Base-by-base conservation (phyloP, 2,113 vertebrate genomes). In the Copsychus sechellarum region DNA sequence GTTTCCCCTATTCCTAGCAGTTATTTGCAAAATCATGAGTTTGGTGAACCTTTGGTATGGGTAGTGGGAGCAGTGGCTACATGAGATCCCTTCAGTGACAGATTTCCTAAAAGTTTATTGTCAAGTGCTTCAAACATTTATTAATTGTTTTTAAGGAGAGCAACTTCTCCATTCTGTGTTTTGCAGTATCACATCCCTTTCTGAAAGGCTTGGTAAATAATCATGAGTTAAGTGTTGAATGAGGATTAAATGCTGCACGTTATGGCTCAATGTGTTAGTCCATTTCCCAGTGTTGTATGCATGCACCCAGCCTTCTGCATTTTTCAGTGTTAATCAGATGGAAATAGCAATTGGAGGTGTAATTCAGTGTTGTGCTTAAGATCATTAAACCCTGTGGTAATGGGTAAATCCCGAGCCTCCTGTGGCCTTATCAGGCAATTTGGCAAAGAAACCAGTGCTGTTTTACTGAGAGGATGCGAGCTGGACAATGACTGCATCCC, bases 321-420 rank as follows among this genome's bases (percentile, higher is more conserved):
- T 94, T 96, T 94, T 95, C 84, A 72, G 62, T 73, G 78, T 88
- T 95, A 91, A 94, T 95, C 89, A 90, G 89, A 89, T 31, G 48
- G 86, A 95, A 93, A 72, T 82, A 79, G 34, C 66, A 93, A 92
- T 34, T 94, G 81, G 34, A 92, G 66, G 73, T 92, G 81, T 82
- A 89, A 96, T 92, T 95, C 93, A 82, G 70, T 81, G 57, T 93
- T 87, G 83, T 80, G 73, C 70, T 91, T 92, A 77, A 95, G 62
- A 57, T 94, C 84, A 76, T 93, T 95, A 95, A 92, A 61, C 38
- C 36, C 73, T 77, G 48, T 76, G 38, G 81, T 85, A 93, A 91
- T 65, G 48, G 62, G 23, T 76, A 90, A 93, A 91, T 62, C 84
- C 66, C 92, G 86, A 89, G 42, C 81, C 86, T 76, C 74, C 50